Base-by-base conservation (phyloP, 2,113 vertebrate genomes). In the Cardinalis cardinalis region DNA sequence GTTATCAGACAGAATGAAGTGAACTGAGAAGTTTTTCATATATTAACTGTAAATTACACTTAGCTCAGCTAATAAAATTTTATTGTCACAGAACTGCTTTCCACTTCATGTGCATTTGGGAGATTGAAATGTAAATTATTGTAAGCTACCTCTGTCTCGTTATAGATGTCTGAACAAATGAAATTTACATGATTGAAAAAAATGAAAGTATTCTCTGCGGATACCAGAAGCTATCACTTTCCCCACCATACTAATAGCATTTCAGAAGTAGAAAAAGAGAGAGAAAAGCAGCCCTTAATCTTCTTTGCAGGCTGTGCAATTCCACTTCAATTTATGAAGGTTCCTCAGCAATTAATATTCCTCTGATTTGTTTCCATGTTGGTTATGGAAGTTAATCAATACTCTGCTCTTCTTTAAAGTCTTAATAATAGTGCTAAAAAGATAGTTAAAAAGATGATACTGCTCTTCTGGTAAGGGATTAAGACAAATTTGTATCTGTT, bases 61-160 rank as follows among this genome's bases (percentile, higher is more conserved):
- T 94, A 95, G 53, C 40, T 95, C 63, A 84, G 60, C 64, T 95
- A 96, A 96, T 96, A 96, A 95, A 94, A 95, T 95, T 43, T 84
- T 96, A 95, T 93, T 95, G 83, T 96, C 73, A 90, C 65, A 40
- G 40, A 96, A 86, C 56, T 93, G 46, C 93, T 95, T 95, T 96
- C 71, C 61, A 93, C 86, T 96, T 96, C 87, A 88, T 23, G 87
- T 48, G n/a, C 60, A 92, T 95, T 94, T 96, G 64, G 82, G 75
- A 95, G 81, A 96, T 74, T 95, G 66, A 96, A 97, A 94, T 94
- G 52, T 70, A 95, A 96, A 96, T 95, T 94, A 91, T 87, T 94
- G 23, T 89, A 96, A 93, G 53, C 43, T 90, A 80, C 75, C 66
- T 96, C 87, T 93, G 59, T 70, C 70, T 93, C 4, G 3, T 92